Evolutionary conservation across 2,797 vertebrate species (phyloP).

Genomic region (Acrossocheilus fasciatus): DNA sequence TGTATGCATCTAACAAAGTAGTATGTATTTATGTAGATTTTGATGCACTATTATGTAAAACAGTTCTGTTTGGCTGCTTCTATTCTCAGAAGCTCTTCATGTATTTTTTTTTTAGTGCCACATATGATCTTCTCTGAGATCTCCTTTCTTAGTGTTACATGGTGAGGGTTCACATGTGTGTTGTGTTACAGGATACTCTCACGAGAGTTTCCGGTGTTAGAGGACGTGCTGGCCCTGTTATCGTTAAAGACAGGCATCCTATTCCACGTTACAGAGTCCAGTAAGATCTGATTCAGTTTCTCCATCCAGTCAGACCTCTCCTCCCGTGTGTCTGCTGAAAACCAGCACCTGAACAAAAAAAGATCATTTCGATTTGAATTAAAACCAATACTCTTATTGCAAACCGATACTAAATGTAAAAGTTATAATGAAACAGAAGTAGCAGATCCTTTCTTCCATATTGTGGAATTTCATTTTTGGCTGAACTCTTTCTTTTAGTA

Average conservation of each 20-base stretch:
- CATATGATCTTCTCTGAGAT: constrained; percentile 8
- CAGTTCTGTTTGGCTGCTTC: not conserved
- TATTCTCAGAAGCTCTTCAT: constrained; percentile 14
- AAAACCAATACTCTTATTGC: not conserved
- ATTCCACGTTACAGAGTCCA: constrained; percentile 82
- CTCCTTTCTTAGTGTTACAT: constrained; percentile 8
- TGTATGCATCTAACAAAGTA: not conserved
- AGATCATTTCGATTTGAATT: not conserved
- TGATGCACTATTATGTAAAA: not conserved
- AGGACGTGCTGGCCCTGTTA: constrained; percentile 36
- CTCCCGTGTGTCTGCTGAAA: constrained; percentile 82
- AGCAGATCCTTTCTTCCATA: not conserved
- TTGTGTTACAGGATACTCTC: constrained; percentile 75
- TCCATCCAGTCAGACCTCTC: constrained; percentile 81
- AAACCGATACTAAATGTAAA: not conserved
- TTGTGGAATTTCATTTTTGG: not conserved
- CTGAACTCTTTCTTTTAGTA: not conserved
- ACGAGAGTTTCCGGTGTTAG: constrained; percentile 61
- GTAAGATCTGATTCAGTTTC: constrained; percentile 77
- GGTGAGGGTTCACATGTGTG: not conserved
- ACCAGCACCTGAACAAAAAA: constrained; percentile 77
- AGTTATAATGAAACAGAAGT: not conserved
- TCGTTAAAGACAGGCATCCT: constrained; percentile 23
- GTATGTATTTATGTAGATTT: not conserved
- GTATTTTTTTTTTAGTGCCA: constrained; percentile 2